Evolutionary conservation across 2,888 invertebrate genomes (phyloP).

Genomic region (Oxyscelio sp.): DNA sequence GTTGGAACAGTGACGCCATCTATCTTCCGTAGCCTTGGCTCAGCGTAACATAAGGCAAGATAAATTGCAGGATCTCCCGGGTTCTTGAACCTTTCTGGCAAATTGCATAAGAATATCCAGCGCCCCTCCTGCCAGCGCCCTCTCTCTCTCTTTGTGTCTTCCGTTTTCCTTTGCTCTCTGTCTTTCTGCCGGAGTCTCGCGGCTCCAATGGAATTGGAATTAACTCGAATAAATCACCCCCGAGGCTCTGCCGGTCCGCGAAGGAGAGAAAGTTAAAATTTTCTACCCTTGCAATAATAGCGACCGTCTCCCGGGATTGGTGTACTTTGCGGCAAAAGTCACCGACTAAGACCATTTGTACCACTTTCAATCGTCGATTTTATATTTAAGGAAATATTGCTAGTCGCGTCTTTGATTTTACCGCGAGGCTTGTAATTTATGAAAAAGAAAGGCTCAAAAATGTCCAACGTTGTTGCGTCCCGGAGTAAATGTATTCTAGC

Average conservation of each 20-base stretch:
- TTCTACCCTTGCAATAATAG: conserved; percentile 83
- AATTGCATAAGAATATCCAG: conserved; percentile 88
- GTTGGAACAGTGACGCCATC: conserved; percentile 88
- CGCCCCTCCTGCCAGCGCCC: conserved; percentile 74
- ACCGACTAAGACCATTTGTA: conserved; percentile 65
- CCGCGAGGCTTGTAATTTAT: conserved; percentile 52
- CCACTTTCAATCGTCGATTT: conserved; percentile 53
- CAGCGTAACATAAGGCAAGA: conserved; percentile 89
- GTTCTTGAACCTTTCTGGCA: conserved; percentile 89
- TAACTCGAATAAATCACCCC: conserved; percentile 83
- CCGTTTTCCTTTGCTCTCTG: conserved; percentile 78
- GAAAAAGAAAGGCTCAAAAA: conserved; percentile 37
- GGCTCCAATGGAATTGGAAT: conserved; percentile 89
- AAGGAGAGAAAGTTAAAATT: conserved; percentile 83
- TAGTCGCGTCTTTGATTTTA: conserved; percentile 44
- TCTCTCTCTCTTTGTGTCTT: conserved; percentile 73
- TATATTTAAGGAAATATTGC: conserved; percentile 42
- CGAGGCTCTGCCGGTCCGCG: conserved; percentile 77
- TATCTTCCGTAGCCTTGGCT: conserved; percentile 89
- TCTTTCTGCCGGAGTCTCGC: conserved; percentile 79
- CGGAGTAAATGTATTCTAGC: conserved; percentile 43
- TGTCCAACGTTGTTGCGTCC: not conserved
- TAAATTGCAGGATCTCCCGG: conserved; percentile 89
- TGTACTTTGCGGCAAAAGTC: conserved; percentile 63
- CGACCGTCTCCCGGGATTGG: conserved; percentile 77